phyloP scores from a whole-genome alignment of 1,140 invertebrate genomes.

The Drosophila tropicalis region DNA sequence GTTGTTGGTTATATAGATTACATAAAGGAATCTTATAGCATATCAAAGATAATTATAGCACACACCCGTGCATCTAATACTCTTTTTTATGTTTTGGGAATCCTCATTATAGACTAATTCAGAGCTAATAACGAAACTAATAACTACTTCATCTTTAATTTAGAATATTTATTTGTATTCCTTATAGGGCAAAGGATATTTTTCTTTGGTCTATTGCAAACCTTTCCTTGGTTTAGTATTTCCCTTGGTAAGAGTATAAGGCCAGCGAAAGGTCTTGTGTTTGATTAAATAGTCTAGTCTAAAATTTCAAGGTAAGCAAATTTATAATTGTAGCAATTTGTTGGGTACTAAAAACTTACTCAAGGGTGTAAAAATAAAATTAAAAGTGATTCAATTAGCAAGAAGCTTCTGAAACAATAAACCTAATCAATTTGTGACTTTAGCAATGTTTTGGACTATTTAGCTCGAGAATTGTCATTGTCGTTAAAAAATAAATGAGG shows the following conservation, averaged over 20 bases:
- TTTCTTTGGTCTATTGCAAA: too few relatives aligned
- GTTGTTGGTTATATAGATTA: background rate
- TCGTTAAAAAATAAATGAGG: background rate
- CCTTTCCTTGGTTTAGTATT: too few relatives aligned
- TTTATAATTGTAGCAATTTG: background rate
- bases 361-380: background rate
- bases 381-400: background rate
- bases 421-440: background rate
- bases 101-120: too few relatives aligned
- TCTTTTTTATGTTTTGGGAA: too few relatives aligned
- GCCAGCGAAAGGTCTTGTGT: background rate
- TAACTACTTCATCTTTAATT: too few relatives aligned
- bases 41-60: too few relatives aligned
- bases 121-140: too few relatives aligned
- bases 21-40: background rate
- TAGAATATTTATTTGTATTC: too few relatives aligned
- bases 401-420: slow-evolving; percentile 3
- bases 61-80: too few relatives aligned
- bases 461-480: too few relatives aligned
- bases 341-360: background rate
- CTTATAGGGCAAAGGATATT: too few relatives aligned
- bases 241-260: background rate
- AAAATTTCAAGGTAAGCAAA: background rate
- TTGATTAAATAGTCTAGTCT: background rate
- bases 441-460: background rate